phyloP scores from a whole-genome alignment of 1,140 invertebrate genomes.

The Heliconius melpomene region DNA sequence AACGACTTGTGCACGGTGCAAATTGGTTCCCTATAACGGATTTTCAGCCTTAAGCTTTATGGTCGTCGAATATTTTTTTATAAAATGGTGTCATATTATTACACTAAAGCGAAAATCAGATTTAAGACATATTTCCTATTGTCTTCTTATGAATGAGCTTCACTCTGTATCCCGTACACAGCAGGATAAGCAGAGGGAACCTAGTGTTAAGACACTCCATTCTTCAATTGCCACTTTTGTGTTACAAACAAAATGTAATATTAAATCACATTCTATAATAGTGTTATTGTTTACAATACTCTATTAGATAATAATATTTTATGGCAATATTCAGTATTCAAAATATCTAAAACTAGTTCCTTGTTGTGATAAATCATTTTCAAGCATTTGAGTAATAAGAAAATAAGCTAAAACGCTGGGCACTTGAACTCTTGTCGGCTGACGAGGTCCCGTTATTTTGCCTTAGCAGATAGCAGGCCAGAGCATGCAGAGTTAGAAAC shows the following conservation, averaged over 20 bases:
- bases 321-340: background rate
- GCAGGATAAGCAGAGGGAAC: too few species aligned
- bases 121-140: background rate
- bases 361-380: background rate
- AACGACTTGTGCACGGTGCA: conserved; percentile 62
- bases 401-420: conserved; percentile 38
- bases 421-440: conserved; percentile 46
- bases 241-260: too few species aligned
- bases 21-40: conserved; percentile 71
- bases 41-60: conserved; percentile 53
- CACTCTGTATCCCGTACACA: too few species aligned
- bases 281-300: background rate
- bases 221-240: background rate
- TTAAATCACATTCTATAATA: background rate
- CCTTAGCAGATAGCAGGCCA: conserved; percentile 43
- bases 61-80: conserved; percentile 31
- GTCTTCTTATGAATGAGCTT: background rate
- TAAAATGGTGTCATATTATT: background rate
- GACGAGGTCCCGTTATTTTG: conserved; percentile 48
- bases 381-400: conserved; percentile 27
- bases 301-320: background rate
- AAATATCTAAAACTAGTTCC: background rate
- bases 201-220: too few species aligned
- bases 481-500: conserved; percentile 38
- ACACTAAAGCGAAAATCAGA: background rate